Base-by-base conservation (phyloP, 2,888 invertebrate genomes). In the Drosophila kanekoi region DNA sequence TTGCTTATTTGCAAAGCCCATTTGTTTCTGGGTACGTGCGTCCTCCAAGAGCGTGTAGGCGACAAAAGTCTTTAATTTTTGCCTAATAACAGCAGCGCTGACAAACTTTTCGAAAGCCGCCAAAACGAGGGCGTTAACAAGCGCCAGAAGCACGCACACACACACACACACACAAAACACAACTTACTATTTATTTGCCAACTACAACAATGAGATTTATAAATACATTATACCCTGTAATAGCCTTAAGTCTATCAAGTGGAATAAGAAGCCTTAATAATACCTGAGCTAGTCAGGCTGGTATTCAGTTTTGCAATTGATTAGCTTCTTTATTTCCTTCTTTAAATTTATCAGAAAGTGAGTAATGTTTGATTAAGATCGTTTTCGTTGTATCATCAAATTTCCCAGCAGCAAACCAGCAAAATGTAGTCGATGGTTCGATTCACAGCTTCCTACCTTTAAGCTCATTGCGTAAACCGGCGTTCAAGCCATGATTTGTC, bases 11-110 rank as follows among this genome's bases (percentile, higher is more conserved):
- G 76, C 83, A 72, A 71, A 87, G 72, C 88, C 89, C 88, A 86
- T 86, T 86, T 84, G 83, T 88, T 88, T 86, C 66, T 66, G 81
- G 76, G 68, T 81, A 72, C 67, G 78, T 71, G 60, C 52, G 59
- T 64, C 37, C 62, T 49, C 62, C 32, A 40, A 38, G 37, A 51
- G 43, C 64, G 64, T 74, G 75, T 63, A 73, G 86, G 72, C 83
- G 86, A 82, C 77, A 86, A 88, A 88, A 82, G 83, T 82, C 83
- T 84, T 84, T 84, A 84, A 88, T 84, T 84, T 84, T 88, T 85
- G 77, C 71, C 80, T 86, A 84, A 84, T 84, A 85, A 72, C 79
- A 84, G 68, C 81, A 66, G 68, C 68, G 62, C 69, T 83, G 81
- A 61, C 70, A 70, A 82, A 88, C 60, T 86, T 87, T 72, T 61